Conservation (phyloP, 2,888 invertebrate genomes). For the Pristionchus exspectatus region DNA sequence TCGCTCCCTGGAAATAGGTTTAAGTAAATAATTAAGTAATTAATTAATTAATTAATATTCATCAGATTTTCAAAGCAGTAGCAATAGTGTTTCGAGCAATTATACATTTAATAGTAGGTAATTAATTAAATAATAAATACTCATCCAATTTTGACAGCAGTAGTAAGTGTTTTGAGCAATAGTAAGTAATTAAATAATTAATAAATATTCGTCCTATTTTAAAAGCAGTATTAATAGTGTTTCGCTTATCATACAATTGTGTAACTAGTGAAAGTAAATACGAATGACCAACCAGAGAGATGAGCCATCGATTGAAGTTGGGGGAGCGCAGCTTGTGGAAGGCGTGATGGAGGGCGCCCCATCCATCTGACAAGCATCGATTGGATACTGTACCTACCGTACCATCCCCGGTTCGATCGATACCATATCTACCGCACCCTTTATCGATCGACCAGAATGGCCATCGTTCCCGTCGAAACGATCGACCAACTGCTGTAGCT, state of each 20-base stretch:
- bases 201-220: no score
- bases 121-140: no score
- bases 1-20: not conserved
- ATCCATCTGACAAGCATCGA: slow-evolving; percentile 39
- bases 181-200: no score
- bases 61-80: no score
- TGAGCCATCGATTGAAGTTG: slow-evolving; percentile 23
- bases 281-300: not conserved
- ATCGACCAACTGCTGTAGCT: not conserved
- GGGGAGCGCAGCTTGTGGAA: slow-evolving; percentile 35
- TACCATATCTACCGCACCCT: not conserved
- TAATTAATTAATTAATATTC: not conserved
- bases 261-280: not conserved
- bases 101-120: no score
- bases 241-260: no score
- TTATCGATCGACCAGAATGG: no score
- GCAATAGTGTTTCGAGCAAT: no score
- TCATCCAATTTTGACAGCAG: no score
- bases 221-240: no score
- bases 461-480: no score
- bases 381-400: not conserved
- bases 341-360: slow-evolving; percentile 26
- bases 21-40: not conserved
- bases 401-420: not conserved
- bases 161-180: no score